Evolutionary conservation across 2,113 vertebrate genomes (phyloP), one percentile per base, ranked within the genome.

Genomic region (Seriola aureovittata): DNA sequence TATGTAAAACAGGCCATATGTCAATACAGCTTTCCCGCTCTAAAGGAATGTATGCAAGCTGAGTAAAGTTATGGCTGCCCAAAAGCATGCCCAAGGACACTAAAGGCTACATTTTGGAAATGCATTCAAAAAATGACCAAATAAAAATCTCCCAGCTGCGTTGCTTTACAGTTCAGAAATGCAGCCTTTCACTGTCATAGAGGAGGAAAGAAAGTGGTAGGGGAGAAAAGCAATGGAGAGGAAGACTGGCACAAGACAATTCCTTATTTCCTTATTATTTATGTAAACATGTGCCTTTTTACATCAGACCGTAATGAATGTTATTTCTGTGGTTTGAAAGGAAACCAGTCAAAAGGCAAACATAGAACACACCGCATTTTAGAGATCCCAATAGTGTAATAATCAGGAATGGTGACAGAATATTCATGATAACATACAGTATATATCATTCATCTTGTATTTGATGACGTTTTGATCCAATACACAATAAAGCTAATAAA

Each of bases 1-100:
- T 88, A 93, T 91, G 77, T 80, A 89, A 90, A 93, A 68, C 57
- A 78, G 80, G 66, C 48, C 64, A 42, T 71, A 78, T 65, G 80
- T 89, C 89, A 87, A 90, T 85, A 74, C 65, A 63, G 80, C 71
- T 81, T 68, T 82, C 75, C 81, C 68, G 73, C 57, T 83, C 73
- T 54, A 46, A 48, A 42, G 75, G 54, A 75, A 78, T 70, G 62
- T 64, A 78, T 67, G 62, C 34, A 70, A 82, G 78, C 67, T 14
- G 2, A 5, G 42, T 70, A 52, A 83, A 75, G 78, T 58, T 74
- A 66, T 78, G 48, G 2, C 21, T 62, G 66, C 52, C 59, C 62
- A 50, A 69, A 74, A 85, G 65, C n/a, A 44, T 19, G 71, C 81
- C 77, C 3, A 19, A 78, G 54, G 80, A 88, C 59, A 46, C 16